A percentile compares a stretch with the other conserved stretches of the same genome.
These are phyloP conservation scores for Acrocephalus scirpaceus DNA, from an alignment of 2,797 vertebrate species.

Conservation along the genomic window DNA sequence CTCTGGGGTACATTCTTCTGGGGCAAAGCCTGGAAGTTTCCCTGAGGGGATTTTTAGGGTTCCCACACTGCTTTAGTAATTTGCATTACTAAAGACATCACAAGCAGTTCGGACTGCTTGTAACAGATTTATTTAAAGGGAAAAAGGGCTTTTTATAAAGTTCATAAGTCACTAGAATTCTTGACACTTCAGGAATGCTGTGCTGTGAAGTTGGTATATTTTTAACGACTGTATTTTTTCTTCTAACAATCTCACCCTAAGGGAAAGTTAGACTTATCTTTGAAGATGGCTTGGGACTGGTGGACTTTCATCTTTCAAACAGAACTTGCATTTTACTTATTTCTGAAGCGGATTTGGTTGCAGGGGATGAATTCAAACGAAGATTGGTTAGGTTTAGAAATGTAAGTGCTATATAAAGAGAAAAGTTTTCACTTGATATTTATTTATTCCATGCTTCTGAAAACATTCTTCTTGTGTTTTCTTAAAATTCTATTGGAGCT, in stretches of 20 bases:
- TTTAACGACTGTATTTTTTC: neutral
- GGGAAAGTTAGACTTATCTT: conserved; percentile 83
- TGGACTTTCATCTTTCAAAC: conserved; percentile 89
- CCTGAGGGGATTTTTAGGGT: no score
- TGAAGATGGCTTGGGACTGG: conserved; percentile 82
- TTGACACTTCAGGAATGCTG: neutral
- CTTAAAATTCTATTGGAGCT: neutral
- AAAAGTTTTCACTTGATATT: neutral
- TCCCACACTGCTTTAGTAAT: neutral
- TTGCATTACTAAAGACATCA: neutral
- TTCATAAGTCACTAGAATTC: neutral
- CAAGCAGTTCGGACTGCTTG: neutral
- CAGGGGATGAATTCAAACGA: conserved; percentile 85
- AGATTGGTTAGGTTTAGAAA: conserved; percentile 89
- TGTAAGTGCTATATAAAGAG: conserved; percentile 75
- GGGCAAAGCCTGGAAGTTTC: no score
- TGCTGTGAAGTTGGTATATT: neutral
- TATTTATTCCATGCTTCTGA: neutral
- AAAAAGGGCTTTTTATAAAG: neutral
- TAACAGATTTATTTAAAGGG: neutral
- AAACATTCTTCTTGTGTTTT: neutral
- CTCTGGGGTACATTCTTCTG: no score
- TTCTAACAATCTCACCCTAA: conserved; percentile 32
- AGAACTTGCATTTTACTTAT: conserved; percentile 86
- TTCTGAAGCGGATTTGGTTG: conserved; percentile 87